Conservation (phyloP, 2,888 invertebrate species). For the Ceraclea dissimilis region DNA sequence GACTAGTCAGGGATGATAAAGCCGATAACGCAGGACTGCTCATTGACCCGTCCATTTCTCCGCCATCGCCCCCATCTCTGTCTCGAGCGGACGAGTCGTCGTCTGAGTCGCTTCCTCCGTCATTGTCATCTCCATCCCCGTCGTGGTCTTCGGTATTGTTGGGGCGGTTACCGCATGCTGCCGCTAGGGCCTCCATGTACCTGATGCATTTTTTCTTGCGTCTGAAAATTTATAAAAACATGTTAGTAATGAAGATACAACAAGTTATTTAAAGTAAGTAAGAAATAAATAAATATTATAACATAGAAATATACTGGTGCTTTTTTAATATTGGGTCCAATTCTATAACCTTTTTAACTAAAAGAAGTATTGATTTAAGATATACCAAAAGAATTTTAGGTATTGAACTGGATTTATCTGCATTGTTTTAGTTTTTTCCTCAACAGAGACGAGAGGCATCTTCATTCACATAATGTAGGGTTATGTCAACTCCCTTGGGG, state of each 20-base stretch:
- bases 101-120: constrained; percentile 42
- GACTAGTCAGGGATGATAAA: constrained; percentile 60
- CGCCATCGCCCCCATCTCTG: constrained; percentile 28
- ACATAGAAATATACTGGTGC: neutral
- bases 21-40: constrained; percentile 47
- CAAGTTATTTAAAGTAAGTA: neutral
- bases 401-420: too few relatives aligned
- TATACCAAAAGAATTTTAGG: too few relatives aligned
- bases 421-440: too few relatives aligned
- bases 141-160: constrained; percentile 63
- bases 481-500: too few relatives aligned
- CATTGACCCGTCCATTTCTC: constrained; percentile 33
- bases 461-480: too few relatives aligned
- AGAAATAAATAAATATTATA: neutral
- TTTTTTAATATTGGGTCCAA: neutral
- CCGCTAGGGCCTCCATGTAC: constrained; percentile 81
- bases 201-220: constrained; percentile 97
- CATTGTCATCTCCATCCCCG: constrained; percentile 50
- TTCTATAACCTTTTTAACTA: too few relatives aligned
- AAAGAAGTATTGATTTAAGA: too few relatives aligned
- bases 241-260: too few relatives aligned
- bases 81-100: constrained; percentile 31
- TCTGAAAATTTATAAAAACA: constrained; percentile 48
- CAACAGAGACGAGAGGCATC: too few relatives aligned
- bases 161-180: constrained; percentile 55